A percentile compares a stretch with the other conserved stretches of the same genome.
These are phyloP conservation scores for Bugula neritina DNA, from an alignment of 2,888 invertebrate species.

Conservation along the genomic window DNA sequence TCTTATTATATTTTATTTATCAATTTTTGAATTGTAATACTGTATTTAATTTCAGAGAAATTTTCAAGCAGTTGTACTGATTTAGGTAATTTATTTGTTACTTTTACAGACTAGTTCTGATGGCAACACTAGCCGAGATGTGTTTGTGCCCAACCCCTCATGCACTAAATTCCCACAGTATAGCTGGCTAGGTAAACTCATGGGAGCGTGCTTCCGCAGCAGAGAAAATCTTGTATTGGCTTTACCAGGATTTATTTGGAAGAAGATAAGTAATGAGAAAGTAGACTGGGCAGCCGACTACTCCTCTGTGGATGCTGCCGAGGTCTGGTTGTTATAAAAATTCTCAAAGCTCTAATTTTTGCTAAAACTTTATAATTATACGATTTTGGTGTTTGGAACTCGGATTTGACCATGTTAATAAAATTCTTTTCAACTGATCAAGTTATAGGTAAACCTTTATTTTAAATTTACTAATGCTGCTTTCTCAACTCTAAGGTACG, in stretches of 20 bases:
- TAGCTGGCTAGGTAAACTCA: constrained; percentile 52
- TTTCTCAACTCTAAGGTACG: constrained; percentile 37
- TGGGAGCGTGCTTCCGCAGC: constrained; percentile 52
- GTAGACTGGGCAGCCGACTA: constrained; percentile 48
- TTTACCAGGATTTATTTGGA: constrained; percentile 50
- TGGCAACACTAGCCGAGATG: constrained; percentile 44
- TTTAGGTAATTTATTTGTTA: too few relatives aligned
- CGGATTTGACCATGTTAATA: too few relatives aligned
- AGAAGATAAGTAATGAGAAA: constrained; percentile 47
- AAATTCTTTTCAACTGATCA: too few relatives aligned
- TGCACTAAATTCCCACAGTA: constrained; percentile 45
- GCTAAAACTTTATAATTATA: too few relatives aligned
- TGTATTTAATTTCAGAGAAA: too few relatives aligned
- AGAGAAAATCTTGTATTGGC: constrained; percentile 50
- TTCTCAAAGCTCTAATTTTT: too few relatives aligned
- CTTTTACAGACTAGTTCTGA: constrained; percentile 40
- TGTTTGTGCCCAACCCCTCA: constrained; percentile 47
- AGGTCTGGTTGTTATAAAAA: constrained; percentile 42
- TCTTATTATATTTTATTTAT: too few relatives aligned
- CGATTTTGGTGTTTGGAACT: too few relatives aligned
- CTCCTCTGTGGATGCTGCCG: constrained; percentile 46
- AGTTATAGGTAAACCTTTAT: too few relatives aligned
- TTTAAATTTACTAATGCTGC: not conserved
- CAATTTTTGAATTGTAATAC: too few relatives aligned
- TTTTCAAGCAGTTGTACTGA: too few relatives aligned